Evolutionary conservation across 2,888 invertebrate species (phyloP).

Genomic region (Drosophila tripunctata): DNA sequence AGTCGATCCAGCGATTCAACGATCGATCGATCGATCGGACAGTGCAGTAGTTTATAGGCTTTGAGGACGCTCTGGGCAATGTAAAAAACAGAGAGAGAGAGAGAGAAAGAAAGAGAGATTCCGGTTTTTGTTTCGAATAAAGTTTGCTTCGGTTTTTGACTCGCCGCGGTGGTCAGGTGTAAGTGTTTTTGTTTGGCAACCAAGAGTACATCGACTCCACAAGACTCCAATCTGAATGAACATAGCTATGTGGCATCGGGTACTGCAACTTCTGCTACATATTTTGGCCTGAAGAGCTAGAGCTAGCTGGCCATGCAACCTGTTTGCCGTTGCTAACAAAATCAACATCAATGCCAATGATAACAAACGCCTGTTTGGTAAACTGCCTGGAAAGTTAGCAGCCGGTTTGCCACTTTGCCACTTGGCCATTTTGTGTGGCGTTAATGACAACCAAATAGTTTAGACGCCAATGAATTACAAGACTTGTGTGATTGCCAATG

Average conservation of each 20-base stretch:
- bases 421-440: constrained; percentile 43
- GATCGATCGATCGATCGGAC: neutral
- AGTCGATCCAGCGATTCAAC: too few relatives aligned
- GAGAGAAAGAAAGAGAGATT: constrained; percentile 31
- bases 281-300: constrained; percentile 77
- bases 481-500: constrained; percentile 6
- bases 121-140: constrained; percentile 67
- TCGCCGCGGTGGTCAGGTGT: constrained; percentile 47
- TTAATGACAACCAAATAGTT: constrained; percentile 65
- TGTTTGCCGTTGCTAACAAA: constrained; percentile 46
- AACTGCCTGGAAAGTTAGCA: constrained; percentile 14
- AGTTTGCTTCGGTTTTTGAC: constrained; percentile 34
- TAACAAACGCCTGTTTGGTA: constrained; percentile 44
- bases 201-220: constrained; percentile 78
- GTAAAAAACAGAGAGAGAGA: neutral
- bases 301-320: constrained; percentile 50
- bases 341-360: constrained; percentile 42
- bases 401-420: constrained; percentile 65
- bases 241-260: constrained; percentile 16
- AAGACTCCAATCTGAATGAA: constrained; percentile 31
- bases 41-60: neutral
- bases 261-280: constrained; percentile 58
- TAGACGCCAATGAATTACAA: constrained; percentile 46
- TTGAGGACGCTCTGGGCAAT: constrained; percentile 42
- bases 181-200: constrained; percentile 66